phyloP scores from a whole-genome alignment of 2,797 vertebrate species.

The Phalanger gymnotis region DNA sequence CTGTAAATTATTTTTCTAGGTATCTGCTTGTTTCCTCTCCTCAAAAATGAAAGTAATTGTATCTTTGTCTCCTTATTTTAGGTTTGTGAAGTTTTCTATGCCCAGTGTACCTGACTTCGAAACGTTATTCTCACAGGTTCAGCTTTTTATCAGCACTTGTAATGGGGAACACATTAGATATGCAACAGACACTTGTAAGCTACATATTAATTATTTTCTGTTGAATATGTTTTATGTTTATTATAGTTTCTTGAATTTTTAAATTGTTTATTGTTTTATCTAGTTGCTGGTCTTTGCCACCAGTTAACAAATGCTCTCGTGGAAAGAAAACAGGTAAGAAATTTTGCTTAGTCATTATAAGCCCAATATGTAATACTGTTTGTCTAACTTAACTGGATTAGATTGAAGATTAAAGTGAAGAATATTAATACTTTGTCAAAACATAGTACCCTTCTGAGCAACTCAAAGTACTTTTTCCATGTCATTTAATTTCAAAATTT shows the following conservation, averaged over 20 bases:
- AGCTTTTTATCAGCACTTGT: constrained; percentile 99
- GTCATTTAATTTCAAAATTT: not conserved
- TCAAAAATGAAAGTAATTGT: constrained; percentile 13
- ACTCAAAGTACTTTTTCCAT: not conserved
- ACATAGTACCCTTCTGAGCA: not conserved
- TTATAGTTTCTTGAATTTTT: constrained; percentile 36
- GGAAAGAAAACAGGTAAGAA: constrained; percentile 97
- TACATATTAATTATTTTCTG: constrained; percentile 7
- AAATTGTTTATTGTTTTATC: constrained; percentile 65
- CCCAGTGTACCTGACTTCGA: constrained; percentile 99
- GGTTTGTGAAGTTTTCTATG: constrained; percentile 99
- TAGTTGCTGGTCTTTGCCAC: constrained; percentile 99
- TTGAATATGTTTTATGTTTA: not conserved
- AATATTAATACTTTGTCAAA: not conserved
- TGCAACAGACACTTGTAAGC: constrained; percentile 99
- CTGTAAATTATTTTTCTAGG: not conserved
- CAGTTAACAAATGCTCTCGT: constrained; percentile 99
- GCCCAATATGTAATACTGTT: not conserved
- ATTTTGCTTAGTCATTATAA: constrained; percentile 42
- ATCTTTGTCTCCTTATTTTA: constrained; percentile 77
- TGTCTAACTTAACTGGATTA: not conserved
- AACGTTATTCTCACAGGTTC: constrained; percentile 98
- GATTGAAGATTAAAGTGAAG: not conserved
- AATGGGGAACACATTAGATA: constrained; percentile 99
- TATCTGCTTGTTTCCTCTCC: not conserved